Conservation (phyloP, 2,888 invertebrate genomes). For the Oconnorella tubifera region DNA sequence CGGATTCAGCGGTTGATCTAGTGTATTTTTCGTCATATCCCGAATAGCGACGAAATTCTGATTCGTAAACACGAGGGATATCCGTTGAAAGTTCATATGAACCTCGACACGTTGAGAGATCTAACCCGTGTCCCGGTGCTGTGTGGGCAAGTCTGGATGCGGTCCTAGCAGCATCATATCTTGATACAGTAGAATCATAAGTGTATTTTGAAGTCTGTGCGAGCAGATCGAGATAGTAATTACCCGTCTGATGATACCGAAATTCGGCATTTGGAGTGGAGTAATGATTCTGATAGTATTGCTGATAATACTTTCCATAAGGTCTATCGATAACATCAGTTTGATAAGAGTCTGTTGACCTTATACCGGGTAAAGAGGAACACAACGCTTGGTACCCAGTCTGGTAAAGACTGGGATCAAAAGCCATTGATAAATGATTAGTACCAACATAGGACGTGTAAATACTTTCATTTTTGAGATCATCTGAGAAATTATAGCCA, state of each 20-base stretch:
- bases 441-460: constrained; percentile 6
- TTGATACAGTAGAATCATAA: neutral
- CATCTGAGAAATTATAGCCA: constrained; percentile 10
- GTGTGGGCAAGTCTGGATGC: constrained; percentile 7
- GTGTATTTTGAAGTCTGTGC: constrained; percentile 28
- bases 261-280: neutral
- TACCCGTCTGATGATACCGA: constrained; percentile 29
- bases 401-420: constrained; percentile 33
- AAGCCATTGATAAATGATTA: constrained; percentile 9
- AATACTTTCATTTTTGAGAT: constrained; percentile 7
- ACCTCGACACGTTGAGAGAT: constrained; percentile 43
- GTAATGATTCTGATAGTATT: constrained; percentile 42
- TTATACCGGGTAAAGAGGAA: constrained; percentile 20
- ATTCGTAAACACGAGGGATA: constrained; percentile 38
- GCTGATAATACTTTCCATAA: constrained; percentile 51
- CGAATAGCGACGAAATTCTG: constrained; percentile 43
- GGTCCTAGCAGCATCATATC: constrained; percentile 10
- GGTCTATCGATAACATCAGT: constrained; percentile 45
- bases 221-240: constrained; percentile 50
- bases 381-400: constrained; percentile 29
- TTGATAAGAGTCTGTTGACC: constrained; percentile 16
- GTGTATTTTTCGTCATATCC: too few relatives aligned
- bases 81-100: constrained; percentile 46
- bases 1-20: too few relatives aligned
- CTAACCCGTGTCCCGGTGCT: constrained; percentile 44